phyloP scores from a whole-genome alignment of 2,113 vertebrate genomes.

The Trematomus loennbergii region DNA sequence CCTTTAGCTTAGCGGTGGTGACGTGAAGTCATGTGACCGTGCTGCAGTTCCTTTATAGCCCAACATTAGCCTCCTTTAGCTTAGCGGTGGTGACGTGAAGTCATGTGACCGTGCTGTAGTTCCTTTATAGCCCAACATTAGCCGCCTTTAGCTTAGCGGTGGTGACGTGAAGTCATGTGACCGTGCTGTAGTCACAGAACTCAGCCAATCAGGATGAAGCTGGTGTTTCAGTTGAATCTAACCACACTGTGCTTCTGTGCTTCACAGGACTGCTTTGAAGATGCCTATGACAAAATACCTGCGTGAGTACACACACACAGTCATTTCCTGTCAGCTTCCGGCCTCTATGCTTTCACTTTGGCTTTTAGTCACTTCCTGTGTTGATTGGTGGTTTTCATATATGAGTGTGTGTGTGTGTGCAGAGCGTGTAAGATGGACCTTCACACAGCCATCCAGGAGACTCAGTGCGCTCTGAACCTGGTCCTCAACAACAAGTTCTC shows the following conservation, averaged over 20 bases:
- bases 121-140: no score
- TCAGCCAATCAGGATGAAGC: no score
- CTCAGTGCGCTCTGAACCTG: constrained; percentile 89
- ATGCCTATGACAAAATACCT: constrained; percentile 77
- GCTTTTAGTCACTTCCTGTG: constrained; percentile 5
- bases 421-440: constrained; percentile 90
- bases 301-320: constrained; percentile 73
- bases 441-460: constrained; percentile 89
- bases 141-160: no score
- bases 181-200: no score
- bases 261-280: constrained; percentile 76
- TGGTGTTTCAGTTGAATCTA: not conserved
- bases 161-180: no score
- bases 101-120: no score
- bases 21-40: no score
- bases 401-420: not conserved
- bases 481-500: constrained; percentile 94
- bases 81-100: no score
- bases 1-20: no score
- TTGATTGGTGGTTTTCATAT: not conserved
- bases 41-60: no score
- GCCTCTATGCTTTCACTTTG: not conserved
- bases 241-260: constrained; percentile 23
- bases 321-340: constrained; percentile 3
- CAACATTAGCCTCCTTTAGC: no score